A percentile compares a stretch with the other conserved stretches of the same genome.
Evolutionary conservation across 2,113 vertebrate genomes (phyloP).

Genomic region (Sialia sialis): DNA sequence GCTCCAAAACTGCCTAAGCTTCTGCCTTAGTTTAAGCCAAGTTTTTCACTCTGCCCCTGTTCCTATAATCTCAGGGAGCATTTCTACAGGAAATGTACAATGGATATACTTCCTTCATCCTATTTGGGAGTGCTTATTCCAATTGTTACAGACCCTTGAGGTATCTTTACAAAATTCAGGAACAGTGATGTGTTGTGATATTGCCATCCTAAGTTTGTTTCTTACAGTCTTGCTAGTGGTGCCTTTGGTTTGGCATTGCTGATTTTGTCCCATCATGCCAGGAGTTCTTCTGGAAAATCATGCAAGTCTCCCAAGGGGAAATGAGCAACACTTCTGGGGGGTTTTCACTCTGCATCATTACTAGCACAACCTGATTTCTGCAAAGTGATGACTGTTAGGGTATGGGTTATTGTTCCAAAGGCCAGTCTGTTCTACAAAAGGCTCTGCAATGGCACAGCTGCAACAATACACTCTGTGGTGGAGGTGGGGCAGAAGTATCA

Average conservation of each 20-base stretch:
- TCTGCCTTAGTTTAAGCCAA: background rate
- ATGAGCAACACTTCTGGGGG: fast-evolving
- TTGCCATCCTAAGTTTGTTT: background rate
- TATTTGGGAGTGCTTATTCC: background rate
- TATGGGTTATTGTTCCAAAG: background rate
- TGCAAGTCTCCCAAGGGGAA: background rate
- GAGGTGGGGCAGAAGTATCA: background rate
- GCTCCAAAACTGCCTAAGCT: background rate
- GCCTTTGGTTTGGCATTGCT: background rate
- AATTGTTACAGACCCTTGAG: background rate
- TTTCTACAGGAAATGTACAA: background rate
- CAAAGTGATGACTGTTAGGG: background rate
- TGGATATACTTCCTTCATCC: background rate
- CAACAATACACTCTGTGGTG: background rate
- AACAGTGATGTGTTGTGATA: background rate
- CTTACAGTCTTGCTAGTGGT: background rate
- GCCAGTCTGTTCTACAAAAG: background rate
- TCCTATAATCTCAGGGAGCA: background rate
- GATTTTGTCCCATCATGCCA: background rate
- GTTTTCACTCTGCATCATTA: background rate
- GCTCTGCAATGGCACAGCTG: background rate
- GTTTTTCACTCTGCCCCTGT: background rate
- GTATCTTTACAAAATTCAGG: background rate
- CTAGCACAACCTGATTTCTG: background rate
- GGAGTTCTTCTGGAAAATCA: background rate